Evolutionary conservation across 1,140 invertebrate species (phyloP).

Genomic region (Drosophila tropicalis): DNA sequence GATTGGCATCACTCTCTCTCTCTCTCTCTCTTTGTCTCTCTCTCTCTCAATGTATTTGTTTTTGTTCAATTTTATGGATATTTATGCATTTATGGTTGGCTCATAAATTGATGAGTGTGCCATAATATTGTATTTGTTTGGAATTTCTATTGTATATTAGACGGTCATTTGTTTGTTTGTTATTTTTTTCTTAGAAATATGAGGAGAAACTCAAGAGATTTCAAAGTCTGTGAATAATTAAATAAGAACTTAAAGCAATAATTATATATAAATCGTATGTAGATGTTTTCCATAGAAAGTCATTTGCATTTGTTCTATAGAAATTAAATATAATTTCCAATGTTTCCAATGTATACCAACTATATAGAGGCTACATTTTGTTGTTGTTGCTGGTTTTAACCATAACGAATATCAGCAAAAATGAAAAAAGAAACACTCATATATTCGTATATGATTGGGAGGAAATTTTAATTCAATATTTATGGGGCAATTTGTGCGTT

Average conservation of each 20-base stretch:
- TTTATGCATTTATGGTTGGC: slow-evolving; percentile 43
- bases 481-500: slow-evolving; percentile 52
- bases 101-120: slow-evolving; percentile 43
- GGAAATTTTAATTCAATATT: slow-evolving; percentile 66
- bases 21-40: too few species aligned
- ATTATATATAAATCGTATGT: too few species aligned
- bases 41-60: background rate
- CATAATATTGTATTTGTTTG: slow-evolving; percentile 33
- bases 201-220: background rate
- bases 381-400: background rate
- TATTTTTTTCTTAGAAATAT: background rate
- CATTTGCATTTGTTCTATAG: too few species aligned
- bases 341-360: too few species aligned
- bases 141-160: slow-evolving; percentile 20
- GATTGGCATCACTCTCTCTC: slow-evolving; percentile 27
- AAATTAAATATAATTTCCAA: too few species aligned
- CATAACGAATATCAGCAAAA: slow-evolving; percentile 1
- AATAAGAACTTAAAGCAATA: too few species aligned
- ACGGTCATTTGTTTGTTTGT: background rate
- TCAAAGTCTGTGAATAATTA: too few species aligned
- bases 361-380: too few species aligned
- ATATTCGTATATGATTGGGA: slow-evolving; percentile 11
- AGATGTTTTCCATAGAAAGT: background rate
- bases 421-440: slow-evolving; percentile 13
- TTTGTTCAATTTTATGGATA: slow-evolving; percentile 48